These are phyloP conservation scores for Leucozona laternaria DNA, from an alignment of 2,888 invertebrate genomes.

Conservation along the genomic window DNA sequence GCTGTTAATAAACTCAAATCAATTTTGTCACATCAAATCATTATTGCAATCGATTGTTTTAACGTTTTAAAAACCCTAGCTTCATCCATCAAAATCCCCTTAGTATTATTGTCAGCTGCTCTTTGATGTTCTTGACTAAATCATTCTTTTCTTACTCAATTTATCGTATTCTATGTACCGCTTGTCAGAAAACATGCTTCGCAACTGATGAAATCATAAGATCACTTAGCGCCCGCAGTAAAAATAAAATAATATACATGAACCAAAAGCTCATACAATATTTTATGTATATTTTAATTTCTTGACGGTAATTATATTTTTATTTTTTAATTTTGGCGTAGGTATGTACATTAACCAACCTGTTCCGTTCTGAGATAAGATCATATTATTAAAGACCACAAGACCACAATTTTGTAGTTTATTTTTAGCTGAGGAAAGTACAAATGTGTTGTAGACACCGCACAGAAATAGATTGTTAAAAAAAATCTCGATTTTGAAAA, in stretches of 20 bases:
- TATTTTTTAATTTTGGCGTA: background rate
- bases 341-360: constrained; percentile 25
- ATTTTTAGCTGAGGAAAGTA: constrained; percentile 52
- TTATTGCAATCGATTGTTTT: background rate
- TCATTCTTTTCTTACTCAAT: background rate
- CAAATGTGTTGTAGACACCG: constrained; percentile 41
- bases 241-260: background rate
- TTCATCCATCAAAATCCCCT: background rate
- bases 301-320: constrained; percentile 12
- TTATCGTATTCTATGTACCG: background rate
- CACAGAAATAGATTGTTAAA: constrained; percentile 62
- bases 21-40: background rate
- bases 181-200: constrained; percentile 20
- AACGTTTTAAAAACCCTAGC: background rate
- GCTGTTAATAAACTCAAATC: no score
- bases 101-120: background rate
- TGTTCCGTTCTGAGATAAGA: constrained; percentile 32
- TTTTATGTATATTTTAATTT: constrained; percentile 10
- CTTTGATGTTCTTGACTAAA: background rate
- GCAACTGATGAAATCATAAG: constrained; percentile 17
- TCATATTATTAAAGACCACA: constrained; percentile 59
- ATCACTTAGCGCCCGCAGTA: constrained; percentile 31
- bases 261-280: constrained; percentile 22
- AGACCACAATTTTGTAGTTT: constrained; percentile 42
- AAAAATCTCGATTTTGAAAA: constrained; percentile 35